These are phyloP conservation scores for Sporophila hypoxantha DNA, from an alignment of 2,113 vertebrate genomes.

Conservation along the genomic window DNA sequence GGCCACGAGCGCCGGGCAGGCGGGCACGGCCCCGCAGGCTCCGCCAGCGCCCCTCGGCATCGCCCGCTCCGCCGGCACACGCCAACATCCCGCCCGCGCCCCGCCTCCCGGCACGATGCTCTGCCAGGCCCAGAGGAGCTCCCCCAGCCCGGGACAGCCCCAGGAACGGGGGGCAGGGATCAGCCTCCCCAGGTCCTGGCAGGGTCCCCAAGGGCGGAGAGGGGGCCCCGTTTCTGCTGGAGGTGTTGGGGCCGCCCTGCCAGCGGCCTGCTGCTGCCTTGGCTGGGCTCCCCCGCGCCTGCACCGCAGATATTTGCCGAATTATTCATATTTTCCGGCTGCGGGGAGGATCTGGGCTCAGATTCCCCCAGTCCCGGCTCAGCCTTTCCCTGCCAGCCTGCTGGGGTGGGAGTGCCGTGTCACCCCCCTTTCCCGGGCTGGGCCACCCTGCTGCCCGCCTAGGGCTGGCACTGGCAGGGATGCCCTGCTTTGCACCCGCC, in stretches of 20 bases:
- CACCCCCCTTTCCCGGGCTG: neutral
- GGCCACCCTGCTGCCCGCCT: neutral
- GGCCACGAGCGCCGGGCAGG: neutral
- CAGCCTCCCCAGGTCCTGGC: neutral
- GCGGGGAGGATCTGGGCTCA: slow-evolving; percentile 21
- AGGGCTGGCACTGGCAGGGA: neutral
- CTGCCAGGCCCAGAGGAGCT: neutral
- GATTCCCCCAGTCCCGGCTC: neutral
- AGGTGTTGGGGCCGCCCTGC: slow-evolving; percentile 25
- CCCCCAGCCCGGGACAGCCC: neutral
- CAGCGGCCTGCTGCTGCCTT: slow-evolving; percentile 50
- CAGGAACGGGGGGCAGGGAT: neutral
- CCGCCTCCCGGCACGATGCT: neutral
- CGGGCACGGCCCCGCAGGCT: neutral
- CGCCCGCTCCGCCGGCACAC: neutral
- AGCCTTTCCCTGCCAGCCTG: slow-evolving; percentile 42
- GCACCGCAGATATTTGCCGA: slow-evolving; percentile 55
- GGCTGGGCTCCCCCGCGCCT: slow-evolving; percentile 30
- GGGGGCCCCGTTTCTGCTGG: neutral
- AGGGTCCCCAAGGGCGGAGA: neutral
- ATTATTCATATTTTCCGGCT: slow-evolving; percentile 61
- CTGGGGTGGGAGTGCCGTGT: neutral
- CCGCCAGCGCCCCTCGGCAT: neutral
- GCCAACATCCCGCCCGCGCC: neutral
- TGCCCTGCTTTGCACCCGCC: neutral